Conservation (phyloP, 2,113 vertebrate species). For the Rhinolophus ferrumequinum region DNA sequence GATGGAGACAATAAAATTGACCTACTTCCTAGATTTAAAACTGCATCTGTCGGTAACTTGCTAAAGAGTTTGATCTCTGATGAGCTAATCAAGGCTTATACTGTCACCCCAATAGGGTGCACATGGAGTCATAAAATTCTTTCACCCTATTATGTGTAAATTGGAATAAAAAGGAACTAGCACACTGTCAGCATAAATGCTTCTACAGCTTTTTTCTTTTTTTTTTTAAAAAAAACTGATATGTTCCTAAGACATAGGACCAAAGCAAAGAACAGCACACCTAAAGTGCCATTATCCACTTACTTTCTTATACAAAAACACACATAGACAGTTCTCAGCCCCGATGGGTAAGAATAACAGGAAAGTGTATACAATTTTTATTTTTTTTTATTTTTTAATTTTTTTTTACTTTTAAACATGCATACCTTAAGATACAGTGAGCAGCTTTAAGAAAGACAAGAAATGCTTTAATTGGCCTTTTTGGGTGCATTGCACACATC, state of each 20-base stretch:
- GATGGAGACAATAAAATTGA: constrained; percentile 82
- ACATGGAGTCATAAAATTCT: constrained; percentile 72
- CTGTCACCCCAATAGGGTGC: constrained; percentile 77
- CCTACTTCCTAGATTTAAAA: constrained; percentile 81
- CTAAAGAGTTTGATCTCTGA: constrained; percentile 84
- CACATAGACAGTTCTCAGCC: constrained; percentile 35
- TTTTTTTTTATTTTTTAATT: constrained; percentile 1
- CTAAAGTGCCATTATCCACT: constrained; percentile 21
- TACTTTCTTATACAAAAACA: not conserved
- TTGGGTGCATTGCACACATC: constrained; percentile 28
- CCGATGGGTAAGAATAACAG: constrained; percentile 50
- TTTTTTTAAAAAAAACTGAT: constrained; percentile 54
- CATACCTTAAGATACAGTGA: constrained; percentile 4
- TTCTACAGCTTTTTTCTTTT: constrained; percentile 35
- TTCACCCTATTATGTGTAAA: constrained; percentile 79
- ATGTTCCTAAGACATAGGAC: constrained; percentile 56
- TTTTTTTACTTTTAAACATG: not conserved
- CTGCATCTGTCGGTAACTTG: constrained; percentile 78
- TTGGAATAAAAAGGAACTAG: constrained; percentile 73
- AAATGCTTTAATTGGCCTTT: constrained; percentile 75
- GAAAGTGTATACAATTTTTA: not conserved
- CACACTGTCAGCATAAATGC: constrained; percentile 77
- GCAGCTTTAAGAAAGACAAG: constrained; percentile 60
- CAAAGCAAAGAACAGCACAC: constrained; percentile 43
- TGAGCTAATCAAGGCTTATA: constrained; percentile 83